Base-by-base conservation (phyloP, 2,888 invertebrate genomes). In the Amaurobius ferox region DNA sequence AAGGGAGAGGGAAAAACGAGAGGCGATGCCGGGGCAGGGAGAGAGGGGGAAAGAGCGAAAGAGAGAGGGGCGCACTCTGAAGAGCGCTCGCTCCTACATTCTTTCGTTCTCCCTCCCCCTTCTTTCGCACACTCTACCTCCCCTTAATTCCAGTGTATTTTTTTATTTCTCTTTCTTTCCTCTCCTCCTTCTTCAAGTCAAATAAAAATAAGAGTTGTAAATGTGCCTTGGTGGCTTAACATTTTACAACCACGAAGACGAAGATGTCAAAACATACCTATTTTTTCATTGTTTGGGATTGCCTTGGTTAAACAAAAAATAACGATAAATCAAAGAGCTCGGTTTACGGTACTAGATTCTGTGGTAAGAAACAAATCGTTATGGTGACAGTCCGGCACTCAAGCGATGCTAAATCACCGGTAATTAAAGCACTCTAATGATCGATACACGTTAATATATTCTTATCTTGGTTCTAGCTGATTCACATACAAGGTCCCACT, bases 1-100 rank as follows among this genome's bases (percentile, higher is more conserved):
- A 86, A 86, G 86, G 76, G 70, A 71, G 74, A 79, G 71, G 68
- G 86, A 86, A 86, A 78, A 79, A 78, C 74, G 86, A 86, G 71
- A 86, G 71, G 77, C 64, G 78, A 74, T 86, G 86, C 64, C 23
- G n/a, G 23, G 67, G 71, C 23, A 68, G 39, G 40, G 68, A 71
- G 26, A 26, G 71, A 71, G 30, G 19, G 44, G 48, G 67, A 32
- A 61, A 81, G 30, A 44, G 70, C 70, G 80, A 81, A 70, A 55
- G 70, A 76, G 80, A 81, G 76, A 55, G 26, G 62, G 62, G 32
- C 77, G 61, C 55, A 62, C 40, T 35, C 30, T 62, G 79, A 66
- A 64, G 29, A 55, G 66, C 66, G 30, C 35, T 29, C n/a, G n/a
- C n/a, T 35, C 35, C 35, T 19, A 32, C 28, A 66, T 66, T 64